Conservation (phyloP, 2,888 invertebrate species). For the Folsomia manolachei region DNA sequence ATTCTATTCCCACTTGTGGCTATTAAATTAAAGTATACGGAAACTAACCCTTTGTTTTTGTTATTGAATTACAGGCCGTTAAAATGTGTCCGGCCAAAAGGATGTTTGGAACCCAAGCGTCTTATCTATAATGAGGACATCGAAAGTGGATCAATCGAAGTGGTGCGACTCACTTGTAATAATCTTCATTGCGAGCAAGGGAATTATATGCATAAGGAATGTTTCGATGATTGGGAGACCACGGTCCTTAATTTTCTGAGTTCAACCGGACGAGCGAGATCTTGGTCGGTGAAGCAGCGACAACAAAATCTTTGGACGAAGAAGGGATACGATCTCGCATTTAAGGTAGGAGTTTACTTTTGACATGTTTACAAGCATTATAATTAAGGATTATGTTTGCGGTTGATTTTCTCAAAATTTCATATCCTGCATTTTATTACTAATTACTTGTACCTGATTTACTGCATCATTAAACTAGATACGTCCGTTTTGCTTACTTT, state of each 20-base stretch:
- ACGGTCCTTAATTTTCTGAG: slow-evolving; percentile 82
- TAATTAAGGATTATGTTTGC: too few species aligned
- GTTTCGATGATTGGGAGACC: slow-evolving; percentile 92
- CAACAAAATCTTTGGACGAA: slow-evolving; percentile 96
- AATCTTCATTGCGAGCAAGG: slow-evolving; percentile 86
- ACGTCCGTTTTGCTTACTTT: too few species aligned
- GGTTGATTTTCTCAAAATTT: too few species aligned
- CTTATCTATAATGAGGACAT: slow-evolving; percentile 67
- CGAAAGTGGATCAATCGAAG: slow-evolving; percentile 61
- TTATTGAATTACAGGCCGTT: slow-evolving; percentile 42
- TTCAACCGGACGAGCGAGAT: slow-evolving; percentile 82
- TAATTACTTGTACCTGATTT: too few species aligned
- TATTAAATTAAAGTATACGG: neutral
- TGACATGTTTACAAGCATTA: too few species aligned
- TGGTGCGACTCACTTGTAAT: slow-evolving; percentile 87
- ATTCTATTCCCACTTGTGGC: neutral
- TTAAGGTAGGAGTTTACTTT: slow-evolving; percentile 84
- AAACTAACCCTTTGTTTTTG: slow-evolving; percentile 2
- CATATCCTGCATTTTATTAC: too few species aligned
- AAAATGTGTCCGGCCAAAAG: slow-evolving; percentile 53
- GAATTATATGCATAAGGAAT: slow-evolving; percentile 92
- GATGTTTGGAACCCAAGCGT: slow-evolving; percentile 56
- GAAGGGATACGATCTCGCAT: slow-evolving; percentile 93
- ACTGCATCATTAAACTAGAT: too few species aligned
- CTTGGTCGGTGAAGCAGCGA: slow-evolving; percentile 92